Evolutionary conservation across 2,888 invertebrate species (phyloP).

Genomic region (Pandemis cinnamomeana): DNA sequence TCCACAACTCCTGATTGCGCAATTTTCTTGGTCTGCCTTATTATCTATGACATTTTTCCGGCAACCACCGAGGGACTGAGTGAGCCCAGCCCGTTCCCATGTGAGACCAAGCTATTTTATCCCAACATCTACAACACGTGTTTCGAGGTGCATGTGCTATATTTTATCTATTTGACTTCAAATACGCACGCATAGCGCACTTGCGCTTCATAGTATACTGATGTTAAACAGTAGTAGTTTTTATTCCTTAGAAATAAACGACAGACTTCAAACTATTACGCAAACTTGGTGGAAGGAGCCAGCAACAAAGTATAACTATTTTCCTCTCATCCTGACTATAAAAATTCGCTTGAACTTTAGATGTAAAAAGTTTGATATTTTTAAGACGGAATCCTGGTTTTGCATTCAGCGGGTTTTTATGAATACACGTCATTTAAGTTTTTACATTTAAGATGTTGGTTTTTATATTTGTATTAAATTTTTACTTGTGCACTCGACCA

Average conservation of each 20-base stretch:
- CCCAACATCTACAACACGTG: too few species aligned
- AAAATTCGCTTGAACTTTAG: conserved; percentile 16
- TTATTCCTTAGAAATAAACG: conserved; percentile 5
- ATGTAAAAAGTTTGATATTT: conserved; percentile 2
- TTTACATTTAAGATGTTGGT: background rate
- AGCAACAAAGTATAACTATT: conserved; percentile 18
- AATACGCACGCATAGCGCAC: too few species aligned
- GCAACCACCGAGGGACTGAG: too few species aligned
- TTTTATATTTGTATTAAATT: background rate
- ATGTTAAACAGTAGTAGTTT: background rate
- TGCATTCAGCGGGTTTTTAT: background rate
- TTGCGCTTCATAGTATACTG: too few species aligned
- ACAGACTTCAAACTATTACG: background rate
- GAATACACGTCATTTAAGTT: conserved; percentile 1
- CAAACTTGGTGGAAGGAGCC: background rate
- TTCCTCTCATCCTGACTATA: background rate
- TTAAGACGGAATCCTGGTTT: conserved; percentile 5
- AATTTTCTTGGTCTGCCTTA: too few species aligned
- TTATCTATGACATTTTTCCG: too few species aligned
- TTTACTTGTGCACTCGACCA: too few species aligned
- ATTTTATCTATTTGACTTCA: too few species aligned
- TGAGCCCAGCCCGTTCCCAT: too few species aligned
- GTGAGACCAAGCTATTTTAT: too few species aligned
- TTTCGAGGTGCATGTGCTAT: too few species aligned
- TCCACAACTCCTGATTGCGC: too few species aligned